These are phyloP conservation scores for Pedicia rivosa DNA, from an alignment of 2,888 invertebrate species.

Conservation along the genomic window DNA sequence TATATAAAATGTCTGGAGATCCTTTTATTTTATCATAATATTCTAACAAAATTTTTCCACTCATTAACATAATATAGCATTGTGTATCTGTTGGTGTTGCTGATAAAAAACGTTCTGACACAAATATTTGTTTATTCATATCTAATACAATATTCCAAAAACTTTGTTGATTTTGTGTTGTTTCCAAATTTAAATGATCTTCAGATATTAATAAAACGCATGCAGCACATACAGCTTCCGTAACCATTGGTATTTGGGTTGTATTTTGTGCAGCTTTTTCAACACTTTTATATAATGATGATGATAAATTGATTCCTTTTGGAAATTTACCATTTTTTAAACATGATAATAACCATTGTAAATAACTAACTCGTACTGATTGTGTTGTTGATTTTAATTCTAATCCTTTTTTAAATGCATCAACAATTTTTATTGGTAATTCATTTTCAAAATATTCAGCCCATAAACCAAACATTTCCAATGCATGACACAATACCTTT, in stretches of 20 bases:
- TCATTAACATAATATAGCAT: conserved; percentile 54
- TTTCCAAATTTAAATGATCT: conserved; percentile 17
- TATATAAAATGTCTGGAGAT: conserved; percentile 46
- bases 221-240: conserved; percentile 55
- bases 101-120: conserved; percentile 65
- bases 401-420: conserved; percentile 56
- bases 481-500: conserved; percentile 64
- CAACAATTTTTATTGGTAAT: conserved; percentile 46
- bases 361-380: conserved; percentile 60
- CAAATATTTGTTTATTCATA: conserved; percentile 60
- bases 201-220: conserved; percentile 49
- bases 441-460: conserved; percentile 44
- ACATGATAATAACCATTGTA: conserved; percentile 54
- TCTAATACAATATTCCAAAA: conserved; percentile 59
- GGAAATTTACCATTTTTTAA: conserved; percentile 38
- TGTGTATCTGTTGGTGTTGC: conserved; percentile 55
- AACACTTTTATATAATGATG: conserved; percentile 51
- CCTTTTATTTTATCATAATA: conserved; percentile 52
- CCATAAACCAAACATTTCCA: conserved; percentile 74
- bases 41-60: conserved; percentile 52
- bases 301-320: conserved; percentile 34
- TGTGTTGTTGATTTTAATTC: conserved; percentile 61
- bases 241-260: conserved; percentile 48
- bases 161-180: not conserved
- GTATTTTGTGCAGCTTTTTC: conserved; percentile 63